Evolutionary conservation across 2,888 invertebrate species (phyloP), one percentile per base, ranked within the genome.

Genomic region (Homarus gammarus): DNA sequence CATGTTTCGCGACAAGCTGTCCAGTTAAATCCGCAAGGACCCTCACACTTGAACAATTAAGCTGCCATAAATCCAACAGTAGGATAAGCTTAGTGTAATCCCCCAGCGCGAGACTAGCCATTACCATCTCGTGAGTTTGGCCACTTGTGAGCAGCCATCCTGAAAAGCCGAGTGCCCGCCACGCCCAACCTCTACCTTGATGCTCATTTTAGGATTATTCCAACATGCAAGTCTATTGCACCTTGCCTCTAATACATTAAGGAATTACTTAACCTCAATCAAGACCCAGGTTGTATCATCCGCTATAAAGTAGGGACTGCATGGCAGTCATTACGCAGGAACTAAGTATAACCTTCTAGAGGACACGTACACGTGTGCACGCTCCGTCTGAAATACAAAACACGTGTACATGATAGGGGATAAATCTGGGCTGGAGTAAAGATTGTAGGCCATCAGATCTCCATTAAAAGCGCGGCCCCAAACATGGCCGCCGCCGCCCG

Each of bases 31-130:
- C 72, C 70, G 33, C 49, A 27, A 1, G 44, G 72, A 72, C 51
- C 49, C 70, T 51, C 49, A 51, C 27, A 38, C 56, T 44, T 33
- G 72, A 33, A 51, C 83, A 70, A 83, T 72, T 83, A 83, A 72
- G 61, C 72, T 72, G 83, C 72, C 72, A 83, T 83, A 83, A 83
- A 83, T 83, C 83, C 83, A 22, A 51, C 15, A 18, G 33, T 70
- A 72, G 68, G 70, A 49, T 10, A 49, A 33, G 70, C 12, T 27
- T 27, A 33, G 31, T 33, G 68, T 33, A 79, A 56, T 27, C 64
- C 64, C n/a, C 6, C 27, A 12, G 64, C 64, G n/a, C 64, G 22
- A 64, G 64, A 27, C 64, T 6, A 8, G 27, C 27, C 64, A 64
- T 64, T 64, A 64, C 64, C 64, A 64, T 64, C 64, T 27, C 64